Evolutionary conservation across 2,888 invertebrate species (phyloP), one percentile per base, ranked within the genome.

Genomic region (Morpho helenor): DNA sequence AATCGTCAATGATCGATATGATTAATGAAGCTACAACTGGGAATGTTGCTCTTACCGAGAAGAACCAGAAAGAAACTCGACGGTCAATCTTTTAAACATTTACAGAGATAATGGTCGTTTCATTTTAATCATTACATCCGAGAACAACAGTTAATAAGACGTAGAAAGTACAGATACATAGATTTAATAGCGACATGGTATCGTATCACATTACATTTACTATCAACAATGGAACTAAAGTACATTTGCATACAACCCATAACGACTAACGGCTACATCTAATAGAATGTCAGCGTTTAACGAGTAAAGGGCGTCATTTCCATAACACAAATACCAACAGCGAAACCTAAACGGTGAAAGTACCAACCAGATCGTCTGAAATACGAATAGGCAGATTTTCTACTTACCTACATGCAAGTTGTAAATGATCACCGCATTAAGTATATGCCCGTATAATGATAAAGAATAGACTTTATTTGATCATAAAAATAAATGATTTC

Each of bases 341-440:
- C 74, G 73, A 77, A 80, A 82, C 75, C 76, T 80, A 80, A 84
- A 77, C 76, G 87, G 87, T 81, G 88, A 87, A 87, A 87, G 87
- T 87, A 65, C 72, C 72, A 79, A 72, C 73, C 72, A 73, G 75
- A 75, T 77, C 75, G 76, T 73, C 84, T 87, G 79, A 85, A 87
- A 85, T 80, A 77, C 78, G 81, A 71, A 77, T 74, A 72, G 70
- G 46, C 23, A 4, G 3, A 77, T 80, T 78, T 77, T 70, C 77
- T 72, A 57, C 66, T 62, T 60, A 54, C 62, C 62, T 62, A 63
- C 67, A 69, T 71, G 68, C 67, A 63, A 67, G 68, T 68, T 67
- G 67, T 70, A 69, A 72, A 68, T 65, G 67, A 67, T 52, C 65
- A 63, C 49, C 48, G 52, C 57, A 43, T 9, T 43, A 31, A 31